Evolutionary conservation across 2,797 vertebrate genomes (phyloP).

Genomic region (Amblyraja radiata): DNA sequence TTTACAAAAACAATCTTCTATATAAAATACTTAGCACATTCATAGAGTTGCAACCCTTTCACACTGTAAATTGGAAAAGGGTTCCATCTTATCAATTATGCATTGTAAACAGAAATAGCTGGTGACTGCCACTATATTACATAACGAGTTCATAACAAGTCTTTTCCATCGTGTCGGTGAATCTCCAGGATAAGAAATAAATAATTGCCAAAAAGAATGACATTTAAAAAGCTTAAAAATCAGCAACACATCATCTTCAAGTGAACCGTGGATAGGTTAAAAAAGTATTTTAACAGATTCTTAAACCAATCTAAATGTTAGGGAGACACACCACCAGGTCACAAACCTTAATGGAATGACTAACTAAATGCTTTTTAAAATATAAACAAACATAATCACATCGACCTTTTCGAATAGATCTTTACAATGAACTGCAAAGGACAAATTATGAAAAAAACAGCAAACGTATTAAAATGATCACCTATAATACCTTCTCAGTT

Average conservation of each 20-base stretch:
- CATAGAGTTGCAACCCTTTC: slow-evolving; percentile 10
- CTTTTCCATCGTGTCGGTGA: neutral
- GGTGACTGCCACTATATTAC: neutral
- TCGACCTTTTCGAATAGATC: neutral
- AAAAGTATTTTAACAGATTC: neutral
- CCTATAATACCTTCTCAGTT: neutral
- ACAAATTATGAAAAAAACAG: neutral
- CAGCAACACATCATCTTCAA: neutral
- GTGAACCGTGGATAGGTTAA: neutral
- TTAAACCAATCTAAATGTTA: neutral
- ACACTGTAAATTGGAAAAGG: neutral
- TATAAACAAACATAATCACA: neutral
- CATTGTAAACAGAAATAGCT: neutral
- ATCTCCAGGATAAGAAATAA: neutral
- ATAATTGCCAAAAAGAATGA: neutral
- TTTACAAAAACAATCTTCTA: neutral
- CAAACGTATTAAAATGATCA: neutral
- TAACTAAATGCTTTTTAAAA: neutral
- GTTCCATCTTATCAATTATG: neutral
- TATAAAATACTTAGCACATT: neutral
- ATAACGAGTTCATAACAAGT: neutral
- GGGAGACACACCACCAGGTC: neutral
- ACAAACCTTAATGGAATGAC: neutral
- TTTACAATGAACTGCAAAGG: neutral
- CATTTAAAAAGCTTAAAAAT: neutral